Evolutionary conservation across 1,140 invertebrate species (phyloP), one percentile per base, ranked within the genome.

Genomic region (Psilanteris sp.): DNA sequence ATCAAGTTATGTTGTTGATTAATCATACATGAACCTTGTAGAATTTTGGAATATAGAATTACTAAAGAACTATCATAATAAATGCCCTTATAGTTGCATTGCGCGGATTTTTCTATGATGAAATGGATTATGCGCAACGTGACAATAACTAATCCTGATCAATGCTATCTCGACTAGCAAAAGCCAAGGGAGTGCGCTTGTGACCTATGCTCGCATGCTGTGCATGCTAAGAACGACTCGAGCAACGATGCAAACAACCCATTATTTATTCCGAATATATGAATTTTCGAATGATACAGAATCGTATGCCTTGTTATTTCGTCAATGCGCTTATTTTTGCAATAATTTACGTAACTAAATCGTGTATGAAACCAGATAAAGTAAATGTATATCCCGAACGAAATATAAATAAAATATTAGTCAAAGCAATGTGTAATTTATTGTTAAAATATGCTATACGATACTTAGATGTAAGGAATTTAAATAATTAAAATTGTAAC

Each of bases 311-410:
- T 48, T 46, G 50, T 67, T 55, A 48, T 67, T 67, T 50, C 39
- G 41, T 46, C 29, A 20, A 13, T 55, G 50, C 8, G 50, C 62
- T 67, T 48, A 67, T 67, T 67, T 67, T 67, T 46, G 62, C 41
- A 66, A 66, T 67, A 55, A 46, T 48, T 55, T 55, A 46, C 41
- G 8, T 31, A 31, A 41, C 31, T 67, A 67, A 67, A 67, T 67
- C 50, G 41, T 27, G 39, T 15, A 67, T 55, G 18, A 67, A 55
- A 11, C 26, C 4, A 20, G 62, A 67, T 67, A 67, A 66, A 18
- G 46, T 2, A 26, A 44, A 44, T 24, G 15, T 46, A 29, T 48
- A 57, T 32, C 5, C 5, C 18, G 18, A 29, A n/a, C n/a, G n/a
- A n/a, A n/a, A n/a, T n/a, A n/a, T n/a, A n/a, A n/a, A n/a, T n/a